Evolutionary conservation across 2,797 vertebrate species (phyloP), one percentile per base, ranked within the genome.

Genomic region (Zonotrichia albicollis): DNA sequence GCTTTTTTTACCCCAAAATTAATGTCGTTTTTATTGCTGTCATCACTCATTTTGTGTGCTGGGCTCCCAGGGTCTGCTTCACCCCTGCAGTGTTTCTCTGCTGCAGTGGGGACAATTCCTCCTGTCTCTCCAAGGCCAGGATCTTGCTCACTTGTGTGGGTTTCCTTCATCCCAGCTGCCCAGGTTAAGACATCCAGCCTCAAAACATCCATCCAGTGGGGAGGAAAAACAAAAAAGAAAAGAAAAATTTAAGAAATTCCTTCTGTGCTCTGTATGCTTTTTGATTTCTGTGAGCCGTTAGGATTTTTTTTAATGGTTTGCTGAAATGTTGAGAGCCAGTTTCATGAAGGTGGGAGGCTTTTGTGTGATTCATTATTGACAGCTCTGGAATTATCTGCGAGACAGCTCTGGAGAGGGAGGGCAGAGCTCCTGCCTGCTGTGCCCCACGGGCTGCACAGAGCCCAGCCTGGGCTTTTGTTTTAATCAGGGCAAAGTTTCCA

Each of bases 1-100:
- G 84, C 79, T 83, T 95, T 97, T 97, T 97, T 92, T n/a, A n/a
- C 96, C 96, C 91, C 43, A 68, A 93, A 96, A 88, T 94, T 89
- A 95, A 96, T 96, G 97, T 95, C 4, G 67, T 84, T 93, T 97
- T 97, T 96, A 97, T 96, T 78, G 75, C 93, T 5, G 5, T 90
- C 94, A 85, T 97, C 89, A 46, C 67, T 97, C 92, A 78, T 75
- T 78, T 46, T 30, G 1, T 21, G 22, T 43, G 71, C 61, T 54
- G 9, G 51, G 54, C 42, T 86, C 55, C 64, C 67, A 26, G 43
- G 82, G 13, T 5, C 42, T 23, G 42, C 86, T 78, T 51, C 61
- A 72, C 34, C 68, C 13, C 32, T 12, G 22, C 50, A 1, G 25
- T 25, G 0, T 74, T 40, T 32, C 46, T n/a, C 14, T 11, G 8